Evolutionary conservation across 2,797 vertebrate species (phyloP).

Genomic region (Decapterus maruadsi): DNA sequence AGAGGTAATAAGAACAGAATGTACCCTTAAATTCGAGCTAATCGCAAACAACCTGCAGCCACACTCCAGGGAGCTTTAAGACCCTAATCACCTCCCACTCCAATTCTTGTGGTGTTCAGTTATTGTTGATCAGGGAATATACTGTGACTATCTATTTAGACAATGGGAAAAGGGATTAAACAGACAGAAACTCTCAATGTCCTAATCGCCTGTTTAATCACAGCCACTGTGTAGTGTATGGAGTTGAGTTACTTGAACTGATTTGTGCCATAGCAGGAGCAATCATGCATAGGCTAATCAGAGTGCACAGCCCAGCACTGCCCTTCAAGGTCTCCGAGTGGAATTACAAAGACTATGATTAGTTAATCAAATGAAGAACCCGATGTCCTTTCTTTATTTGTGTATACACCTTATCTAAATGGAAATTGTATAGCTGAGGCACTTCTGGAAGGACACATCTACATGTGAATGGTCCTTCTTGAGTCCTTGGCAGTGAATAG

Average conservation of each 20-base stretch:
- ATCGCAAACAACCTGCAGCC: conserved; percentile 78
- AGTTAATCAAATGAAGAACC: conserved; percentile 88
- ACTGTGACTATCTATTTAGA: conserved; percentile 68
- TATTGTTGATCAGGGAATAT: conserved; percentile 77
- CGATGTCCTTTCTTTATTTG: conserved; percentile 83
- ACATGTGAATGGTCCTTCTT: conserved; percentile 81
- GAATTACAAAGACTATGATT: conserved; percentile 88
- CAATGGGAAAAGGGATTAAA: conserved; percentile 75
- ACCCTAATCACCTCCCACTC: conserved; percentile 80
- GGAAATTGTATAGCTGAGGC: conserved; percentile 80
- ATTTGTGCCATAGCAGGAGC: conserved; percentile 78
- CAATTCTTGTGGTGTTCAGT: conserved; percentile 68
- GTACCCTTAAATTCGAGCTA: conserved; percentile 77
- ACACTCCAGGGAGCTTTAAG: conserved; percentile 77
- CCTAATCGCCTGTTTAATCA: conserved; percentile 84
- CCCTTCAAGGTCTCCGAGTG: conserved; percentile 80
- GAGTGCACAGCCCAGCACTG: conserved; percentile 70
- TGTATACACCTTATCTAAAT: conserved; percentile 84
- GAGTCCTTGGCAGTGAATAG: conserved; percentile 65
- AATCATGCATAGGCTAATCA: conserved; percentile 84
- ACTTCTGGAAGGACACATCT: conserved; percentile 81
- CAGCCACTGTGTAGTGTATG: conserved; percentile 71
- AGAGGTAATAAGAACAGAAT: conserved; percentile 69
- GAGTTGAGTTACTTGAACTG: conserved; percentile 81
- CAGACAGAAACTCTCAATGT: conserved; percentile 72